phyloP scores from a whole-genome alignment of 2,797 vertebrate genomes.

The Chromis chromis region DNA sequence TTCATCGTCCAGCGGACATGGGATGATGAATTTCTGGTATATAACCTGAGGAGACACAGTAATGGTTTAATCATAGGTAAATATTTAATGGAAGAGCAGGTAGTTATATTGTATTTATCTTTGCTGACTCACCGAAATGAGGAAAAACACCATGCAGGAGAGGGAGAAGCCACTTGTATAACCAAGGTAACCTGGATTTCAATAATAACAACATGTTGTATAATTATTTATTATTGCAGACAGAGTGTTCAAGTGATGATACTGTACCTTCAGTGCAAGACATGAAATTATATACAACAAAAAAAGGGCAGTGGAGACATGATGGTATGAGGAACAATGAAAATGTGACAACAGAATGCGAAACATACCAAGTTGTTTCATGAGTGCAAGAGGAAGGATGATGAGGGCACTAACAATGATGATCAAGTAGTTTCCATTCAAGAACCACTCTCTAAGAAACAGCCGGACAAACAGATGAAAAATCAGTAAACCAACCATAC shows the following conservation, averaged over 20 bases:
- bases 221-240: slow-evolving; percentile 7
- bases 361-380: slow-evolving; percentile 94
- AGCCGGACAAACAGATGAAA: slow-evolving; percentile 45
- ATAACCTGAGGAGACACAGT: slow-evolving; percentile 86
- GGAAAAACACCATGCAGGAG: slow-evolving; percentile 97
- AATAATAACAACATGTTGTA: slow-evolving; percentile 13
- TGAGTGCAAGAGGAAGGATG: slow-evolving; percentile 94
- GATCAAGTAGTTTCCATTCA: slow-evolving; percentile 92
- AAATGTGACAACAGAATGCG: slow-evolving; percentile 45
- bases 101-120: neutral
- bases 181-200: slow-evolving; percentile 91
- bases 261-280: slow-evolving; percentile 5
- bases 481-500: slow-evolving; percentile 31
- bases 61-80: slow-evolving; percentile 15
- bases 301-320: slow-evolving; percentile 7
- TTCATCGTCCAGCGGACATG: slow-evolving; percentile 72
- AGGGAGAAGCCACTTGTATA: slow-evolving; percentile 98
- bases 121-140: slow-evolving; percentile 93
- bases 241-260: neutral
- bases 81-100: neutral
- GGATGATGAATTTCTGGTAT: slow-evolving; percentile 94
- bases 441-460: slow-evolving; percentile 89
- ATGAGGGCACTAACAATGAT: slow-evolving; percentile 89
- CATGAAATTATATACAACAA: slow-evolving; percentile 3
- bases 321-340: slow-evolving; percentile 7